A percentile compares a stretch with the other conserved stretches of the same genome.
Conservation (phyloP, 2,797 vertebrate genomes). For the Notamacropus eugenii region DNA sequence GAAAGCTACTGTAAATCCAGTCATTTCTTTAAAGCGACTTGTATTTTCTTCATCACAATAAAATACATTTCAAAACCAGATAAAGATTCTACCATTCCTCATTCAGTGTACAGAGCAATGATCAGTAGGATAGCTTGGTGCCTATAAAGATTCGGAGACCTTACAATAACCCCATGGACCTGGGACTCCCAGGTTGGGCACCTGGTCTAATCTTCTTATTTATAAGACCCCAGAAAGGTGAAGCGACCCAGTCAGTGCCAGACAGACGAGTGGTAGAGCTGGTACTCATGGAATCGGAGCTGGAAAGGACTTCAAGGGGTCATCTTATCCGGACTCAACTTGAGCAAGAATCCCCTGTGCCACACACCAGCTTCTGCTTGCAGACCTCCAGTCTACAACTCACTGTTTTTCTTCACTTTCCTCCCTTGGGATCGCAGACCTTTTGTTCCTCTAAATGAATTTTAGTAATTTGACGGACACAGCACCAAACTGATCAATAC, state of each 20-base stretch:
- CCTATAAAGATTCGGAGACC: not conserved
- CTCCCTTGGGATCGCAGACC: not conserved
- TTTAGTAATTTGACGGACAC: not conserved
- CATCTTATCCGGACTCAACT: not conserved
- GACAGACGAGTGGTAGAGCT: not conserved
- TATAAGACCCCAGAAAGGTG: slow-evolving; percentile 27
- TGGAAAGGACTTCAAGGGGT: not conserved
- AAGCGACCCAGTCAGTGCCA: not conserved
- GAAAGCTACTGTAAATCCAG: not conserved
- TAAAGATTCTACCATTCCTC: too few relatives aligned
- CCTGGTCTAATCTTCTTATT: not conserved
- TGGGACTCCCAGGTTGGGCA: not conserved
- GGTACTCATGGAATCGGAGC: not conserved
- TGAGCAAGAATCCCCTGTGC: not conserved
- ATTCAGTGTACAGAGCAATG: not conserved
- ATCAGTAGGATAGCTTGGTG: not conserved
- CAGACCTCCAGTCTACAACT: not conserved
- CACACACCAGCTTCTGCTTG: not conserved
- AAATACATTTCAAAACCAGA: not conserved
- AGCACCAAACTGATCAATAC: not conserved
- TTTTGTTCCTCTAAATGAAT: not conserved
- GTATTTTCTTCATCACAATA: not conserved
- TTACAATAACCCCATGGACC: not conserved
- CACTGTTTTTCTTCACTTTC: not conserved
- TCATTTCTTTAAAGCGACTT: not conserved